These are phyloP conservation scores for Pomacea canaliculata DNA, from an alignment of 2,888 invertebrate genomes.

Conservation along the genomic window DNA sequence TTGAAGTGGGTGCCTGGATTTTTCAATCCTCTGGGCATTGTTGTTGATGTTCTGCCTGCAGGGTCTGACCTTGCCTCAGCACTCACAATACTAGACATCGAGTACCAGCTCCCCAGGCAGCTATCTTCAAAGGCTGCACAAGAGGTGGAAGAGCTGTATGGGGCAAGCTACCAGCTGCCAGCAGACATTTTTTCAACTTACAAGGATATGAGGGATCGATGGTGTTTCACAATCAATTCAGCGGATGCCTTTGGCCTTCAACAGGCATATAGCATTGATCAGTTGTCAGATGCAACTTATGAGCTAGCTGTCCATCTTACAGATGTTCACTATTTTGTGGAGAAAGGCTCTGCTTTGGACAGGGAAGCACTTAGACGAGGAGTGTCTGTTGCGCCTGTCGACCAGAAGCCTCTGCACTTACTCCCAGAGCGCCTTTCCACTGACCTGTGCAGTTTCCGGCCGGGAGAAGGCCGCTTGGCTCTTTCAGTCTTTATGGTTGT, in stretches of 20 bases:
- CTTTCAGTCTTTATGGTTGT: slow-evolving; percentile 57
- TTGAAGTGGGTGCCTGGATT: slow-evolving; percentile 57
- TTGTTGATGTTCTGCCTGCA: slow-evolving; percentile 55
- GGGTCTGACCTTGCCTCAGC: slow-evolving; percentile 29
- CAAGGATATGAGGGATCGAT: slow-evolving; percentile 42
- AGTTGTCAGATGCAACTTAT: slow-evolving; percentile 37
- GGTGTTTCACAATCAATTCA: slow-evolving; percentile 53
- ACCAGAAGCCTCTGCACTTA: slow-evolving; percentile 47
- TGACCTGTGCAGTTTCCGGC: slow-evolving; percentile 51
- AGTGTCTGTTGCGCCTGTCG: slow-evolving; percentile 47
- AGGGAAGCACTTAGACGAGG: slow-evolving; percentile 45
- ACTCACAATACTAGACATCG: slow-evolving; percentile 44
- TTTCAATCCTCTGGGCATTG: slow-evolving; percentile 58
- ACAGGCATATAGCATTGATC: slow-evolving; percentile 55
- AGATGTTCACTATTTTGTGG: slow-evolving; percentile 56
- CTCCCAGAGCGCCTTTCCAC: slow-evolving; percentile 48
- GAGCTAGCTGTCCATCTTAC: slow-evolving; percentile 54
- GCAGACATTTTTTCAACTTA: slow-evolving; percentile 38
- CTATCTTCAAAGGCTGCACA: slow-evolving; percentile 38
- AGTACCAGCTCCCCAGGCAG: slow-evolving; percentile 48
- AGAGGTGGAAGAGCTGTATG: slow-evolving; percentile 45
- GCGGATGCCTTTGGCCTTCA: slow-evolving; percentile 38
- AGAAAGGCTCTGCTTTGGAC: slow-evolving; percentile 52
- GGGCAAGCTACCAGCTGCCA: slow-evolving; percentile 40
- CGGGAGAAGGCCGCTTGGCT: slow-evolving; percentile 47